A percentile compares a stretch with the other conserved stretches of the same genome.
These are phyloP conservation scores for Coenonympha arcania DNA, from an alignment of 2,888 invertebrate species.

Conservation along the genomic window DNA sequence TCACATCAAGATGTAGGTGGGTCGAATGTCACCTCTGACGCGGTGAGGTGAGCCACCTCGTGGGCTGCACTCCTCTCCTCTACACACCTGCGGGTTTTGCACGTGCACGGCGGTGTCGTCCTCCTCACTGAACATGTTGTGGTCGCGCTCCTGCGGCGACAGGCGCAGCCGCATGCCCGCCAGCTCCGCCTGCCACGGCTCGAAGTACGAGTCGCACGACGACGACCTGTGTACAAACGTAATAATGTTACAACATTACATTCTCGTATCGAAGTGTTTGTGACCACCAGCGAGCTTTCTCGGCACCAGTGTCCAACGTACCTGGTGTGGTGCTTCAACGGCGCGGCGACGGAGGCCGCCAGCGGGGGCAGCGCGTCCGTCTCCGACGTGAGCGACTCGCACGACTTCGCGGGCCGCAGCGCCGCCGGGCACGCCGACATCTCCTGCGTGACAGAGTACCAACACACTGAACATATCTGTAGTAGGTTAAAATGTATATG, in stretches of 20 bases:
- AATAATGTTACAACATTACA: neutral
- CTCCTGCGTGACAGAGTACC: too few relatives aligned
- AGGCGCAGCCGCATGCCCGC: conserved; percentile 89
- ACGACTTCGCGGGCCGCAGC: conserved; percentile 62
- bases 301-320: conserved; percentile 24
- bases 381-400: conserved; percentile 82
- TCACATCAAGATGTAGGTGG: too few relatives aligned
- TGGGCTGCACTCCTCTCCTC: neutral
- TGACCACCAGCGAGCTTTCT: too few relatives aligned
- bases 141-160: conserved; percentile 87
- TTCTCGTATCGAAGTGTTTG: too few relatives aligned
- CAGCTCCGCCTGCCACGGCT: conserved; percentile 83
- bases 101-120: conserved; percentile 63
- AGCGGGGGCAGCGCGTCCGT: conserved; percentile 83
- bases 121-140: conserved; percentile 91
- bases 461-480: neutral
- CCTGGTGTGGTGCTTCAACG: conserved; percentile 63
- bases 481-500: neutral
- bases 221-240: conserved; percentile 76
- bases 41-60: too few relatives aligned
- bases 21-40: too few relatives aligned
- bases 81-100: conserved; percentile 28
- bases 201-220: conserved; percentile 95
- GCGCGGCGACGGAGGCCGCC: conserved; percentile 43
- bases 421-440: conserved; percentile 30